These are phyloP conservation scores for Hermetia illucens DNA, from an alignment of 1,140 invertebrate species.

Conservation along the genomic window DNA sequence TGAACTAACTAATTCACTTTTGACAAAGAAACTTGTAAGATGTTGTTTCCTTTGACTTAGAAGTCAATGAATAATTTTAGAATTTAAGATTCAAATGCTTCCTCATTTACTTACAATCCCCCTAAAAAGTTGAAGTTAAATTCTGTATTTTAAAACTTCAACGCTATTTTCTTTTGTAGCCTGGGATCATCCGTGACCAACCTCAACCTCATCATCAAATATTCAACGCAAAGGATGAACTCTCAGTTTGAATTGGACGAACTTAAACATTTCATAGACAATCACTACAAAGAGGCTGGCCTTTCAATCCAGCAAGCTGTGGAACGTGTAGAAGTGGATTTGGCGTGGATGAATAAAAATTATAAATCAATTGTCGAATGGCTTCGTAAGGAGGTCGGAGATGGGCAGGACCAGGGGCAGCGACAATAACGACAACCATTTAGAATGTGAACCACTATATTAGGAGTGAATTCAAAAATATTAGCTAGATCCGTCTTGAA, in stretches of 20 bases:
- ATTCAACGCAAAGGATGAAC: conserved; percentile 53
- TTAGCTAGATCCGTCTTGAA: no score
- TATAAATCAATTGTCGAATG: conserved; percentile 56
- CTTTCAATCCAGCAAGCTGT: conserved; percentile 61
- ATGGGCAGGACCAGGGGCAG: no score
- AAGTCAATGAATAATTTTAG: neutral
- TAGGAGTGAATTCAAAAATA: no score
- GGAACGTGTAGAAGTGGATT: conserved; percentile 62
- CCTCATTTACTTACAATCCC: no score
- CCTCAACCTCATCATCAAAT: conserved; percentile 57
- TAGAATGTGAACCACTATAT: no score
- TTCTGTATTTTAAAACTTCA: conserved; percentile 3
- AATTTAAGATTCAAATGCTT: no score
- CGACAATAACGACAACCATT: no score
- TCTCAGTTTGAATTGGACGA: conserved; percentile 59
- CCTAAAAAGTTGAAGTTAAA: no score
- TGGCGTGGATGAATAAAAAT: conserved; percentile 65
- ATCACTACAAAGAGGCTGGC: conserved; percentile 44
- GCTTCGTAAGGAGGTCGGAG: no score
- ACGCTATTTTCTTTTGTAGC: conserved; percentile 28
- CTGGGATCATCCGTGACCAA: conserved; percentile 52
- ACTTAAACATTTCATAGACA: conserved; percentile 49
- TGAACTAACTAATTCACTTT: no score
- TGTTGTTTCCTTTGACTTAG: no score
- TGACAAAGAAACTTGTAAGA: no score